Conservation (phyloP, 2,797 vertebrate species). For the Pipistrellus nathusii region DNA sequence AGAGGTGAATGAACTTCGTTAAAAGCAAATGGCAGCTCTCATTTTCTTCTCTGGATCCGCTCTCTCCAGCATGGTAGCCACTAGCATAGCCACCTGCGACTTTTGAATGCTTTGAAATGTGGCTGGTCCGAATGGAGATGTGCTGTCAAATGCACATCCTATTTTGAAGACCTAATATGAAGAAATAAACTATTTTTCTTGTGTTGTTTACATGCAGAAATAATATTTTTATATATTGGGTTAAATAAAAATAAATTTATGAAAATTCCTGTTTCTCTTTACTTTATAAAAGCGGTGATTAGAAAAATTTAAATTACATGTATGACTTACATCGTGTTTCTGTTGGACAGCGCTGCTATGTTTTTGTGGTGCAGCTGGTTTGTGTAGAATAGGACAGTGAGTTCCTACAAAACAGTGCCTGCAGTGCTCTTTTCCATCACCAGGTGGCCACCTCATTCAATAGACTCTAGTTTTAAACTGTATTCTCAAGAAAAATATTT, state of each 20-base stretch:
- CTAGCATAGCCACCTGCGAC: no score
- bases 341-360: not conserved
- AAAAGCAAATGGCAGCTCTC: not conserved
- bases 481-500: conserved; percentile 30
- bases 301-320: not conserved
- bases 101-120: not conserved
- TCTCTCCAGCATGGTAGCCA: accelerated
- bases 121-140: not conserved
- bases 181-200: not conserved
- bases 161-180: not conserved
- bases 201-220: not conserved
- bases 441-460: conserved; percentile 44
- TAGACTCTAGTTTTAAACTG: conserved; percentile 1
- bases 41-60: not conserved
- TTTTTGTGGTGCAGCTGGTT: not conserved
- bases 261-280: not conserved
- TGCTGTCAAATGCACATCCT: not conserved
- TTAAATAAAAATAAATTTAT: conserved; percentile 8
- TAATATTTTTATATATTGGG: not conserved
- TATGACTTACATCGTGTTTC: not conserved
- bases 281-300: not conserved
- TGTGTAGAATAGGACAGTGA: not conserved
- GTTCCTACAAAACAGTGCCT: not conserved
- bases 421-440: not conserved
- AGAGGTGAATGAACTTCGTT: not conserved